These are phyloP conservation scores for Drosophila tripunctata DNA, from an alignment of 2,888 invertebrate genomes.

Conservation along the genomic window DNA sequence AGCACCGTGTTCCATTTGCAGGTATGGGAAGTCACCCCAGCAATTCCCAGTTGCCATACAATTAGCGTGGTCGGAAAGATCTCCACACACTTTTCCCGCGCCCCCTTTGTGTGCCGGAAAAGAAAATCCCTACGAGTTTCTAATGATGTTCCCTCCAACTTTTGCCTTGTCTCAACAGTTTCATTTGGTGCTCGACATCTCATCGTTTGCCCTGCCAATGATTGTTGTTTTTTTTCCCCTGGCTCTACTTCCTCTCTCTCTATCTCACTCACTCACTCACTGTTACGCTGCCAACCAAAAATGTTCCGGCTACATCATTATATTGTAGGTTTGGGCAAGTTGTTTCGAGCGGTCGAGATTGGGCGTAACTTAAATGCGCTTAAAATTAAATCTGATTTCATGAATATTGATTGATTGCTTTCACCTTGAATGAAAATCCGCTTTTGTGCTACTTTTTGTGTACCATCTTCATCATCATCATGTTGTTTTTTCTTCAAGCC, in stretches of 20 bases:
- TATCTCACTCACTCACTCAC: neutral
- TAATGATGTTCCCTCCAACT: slow-evolving; percentile 71
- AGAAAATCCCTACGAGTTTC: slow-evolving; percentile 47
- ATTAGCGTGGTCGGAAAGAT: slow-evolving; percentile 66
- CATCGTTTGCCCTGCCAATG: slow-evolving; percentile 48
- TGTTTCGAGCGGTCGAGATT: slow-evolving; percentile 13
- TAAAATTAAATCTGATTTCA: slow-evolving; percentile 80
- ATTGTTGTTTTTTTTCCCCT: slow-evolving; percentile 62
- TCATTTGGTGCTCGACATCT: slow-evolving; percentile 70
- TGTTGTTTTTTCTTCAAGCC: slow-evolving; percentile 22
- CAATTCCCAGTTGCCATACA: slow-evolving; percentile 68
- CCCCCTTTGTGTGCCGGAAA: neutral
- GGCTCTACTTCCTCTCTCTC: neutral
- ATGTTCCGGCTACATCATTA: slow-evolving; percentile 53
- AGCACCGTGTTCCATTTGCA: neutral
- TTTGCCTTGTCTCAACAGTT: slow-evolving; percentile 62
- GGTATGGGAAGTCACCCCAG: neutral
- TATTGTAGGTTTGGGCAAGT: neutral
- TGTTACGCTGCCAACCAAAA: slow-evolving; percentile 46
- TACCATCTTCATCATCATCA: slow-evolving; percentile 16
- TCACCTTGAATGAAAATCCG: slow-evolving; percentile 80
- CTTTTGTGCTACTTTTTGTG: slow-evolving; percentile 73
- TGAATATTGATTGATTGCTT: slow-evolving; percentile 80
- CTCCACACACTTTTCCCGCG: neutral
- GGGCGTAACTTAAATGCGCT: slow-evolving; percentile 74